These are phyloP conservation scores for Neosilurus mollespiculum DNA, from an alignment of 2,797 vertebrate genomes.

Conservation along the genomic window DNA sequence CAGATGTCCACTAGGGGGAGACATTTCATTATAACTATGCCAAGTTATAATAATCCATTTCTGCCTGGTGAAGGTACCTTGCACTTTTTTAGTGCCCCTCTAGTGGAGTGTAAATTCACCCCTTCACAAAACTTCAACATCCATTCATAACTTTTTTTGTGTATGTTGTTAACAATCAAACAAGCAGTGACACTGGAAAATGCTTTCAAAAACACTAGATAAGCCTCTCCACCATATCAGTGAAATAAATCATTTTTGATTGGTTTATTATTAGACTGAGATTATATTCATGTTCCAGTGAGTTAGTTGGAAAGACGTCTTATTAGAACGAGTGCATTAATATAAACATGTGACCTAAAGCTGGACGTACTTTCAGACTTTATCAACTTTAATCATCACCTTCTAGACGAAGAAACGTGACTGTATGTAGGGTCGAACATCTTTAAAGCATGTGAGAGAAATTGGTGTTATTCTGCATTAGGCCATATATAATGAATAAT, in stretches of 20 bases:
- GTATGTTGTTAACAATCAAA: no score
- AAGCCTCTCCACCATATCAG: background rate
- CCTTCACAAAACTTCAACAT: background rate
- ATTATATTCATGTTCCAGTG: background rate
- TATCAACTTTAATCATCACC: background rate
- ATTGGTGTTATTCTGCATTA: background rate
- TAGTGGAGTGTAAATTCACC: no score
- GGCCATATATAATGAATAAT: no score
- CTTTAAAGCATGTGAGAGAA: background rate
- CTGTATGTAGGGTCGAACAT: background rate
- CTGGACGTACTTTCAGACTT: background rate
- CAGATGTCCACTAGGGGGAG: no score
- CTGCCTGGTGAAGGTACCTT: no score
- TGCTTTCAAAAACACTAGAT: background rate
- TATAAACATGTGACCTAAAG: background rate
- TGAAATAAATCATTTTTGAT: background rate
- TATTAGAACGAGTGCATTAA: background rate
- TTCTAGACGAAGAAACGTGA: background rate
- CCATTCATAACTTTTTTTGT: no score
- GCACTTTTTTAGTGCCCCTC: no score
- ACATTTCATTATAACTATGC: no score
- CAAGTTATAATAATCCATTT: no score
- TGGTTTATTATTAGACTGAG: background rate
- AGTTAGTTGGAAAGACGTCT: background rate
- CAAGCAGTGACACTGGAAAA: background rate